These are phyloP conservation scores for Apantesis nais DNA, from an alignment of 2,888 invertebrate genomes.

Conservation along the genomic window DNA sequence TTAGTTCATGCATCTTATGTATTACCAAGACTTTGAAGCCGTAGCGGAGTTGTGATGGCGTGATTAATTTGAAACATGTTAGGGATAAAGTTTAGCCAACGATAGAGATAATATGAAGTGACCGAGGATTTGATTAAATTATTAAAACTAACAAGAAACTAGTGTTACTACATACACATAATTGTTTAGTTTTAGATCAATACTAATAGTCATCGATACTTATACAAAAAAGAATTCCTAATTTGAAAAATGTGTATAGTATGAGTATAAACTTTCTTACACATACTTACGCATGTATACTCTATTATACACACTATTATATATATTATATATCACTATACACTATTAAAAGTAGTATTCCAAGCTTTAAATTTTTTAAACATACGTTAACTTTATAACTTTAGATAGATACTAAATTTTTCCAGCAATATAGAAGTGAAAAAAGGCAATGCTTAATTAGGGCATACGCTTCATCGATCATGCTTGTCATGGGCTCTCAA, in stretches of 20 bases:
- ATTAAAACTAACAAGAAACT: not conserved
- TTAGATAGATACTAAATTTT: not conserved
- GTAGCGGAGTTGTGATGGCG: not conserved
- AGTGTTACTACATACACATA: not conserved
- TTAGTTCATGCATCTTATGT: conserved; percentile 14
- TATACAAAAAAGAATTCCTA: too few relatives aligned
- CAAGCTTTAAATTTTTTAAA: too few relatives aligned
- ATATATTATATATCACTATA: too few relatives aligned
- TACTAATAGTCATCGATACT: too few relatives aligned
- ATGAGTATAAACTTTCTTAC: too few relatives aligned
- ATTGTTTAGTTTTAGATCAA: too few relatives aligned
- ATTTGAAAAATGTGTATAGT: too few relatives aligned
- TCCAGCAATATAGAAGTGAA: not conserved
- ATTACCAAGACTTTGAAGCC: conserved; percentile 12
- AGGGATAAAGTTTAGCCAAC: not conserved
- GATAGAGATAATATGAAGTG: not conserved
- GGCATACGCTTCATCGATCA: conserved; percentile 18
- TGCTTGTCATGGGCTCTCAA: conserved; percentile 16
- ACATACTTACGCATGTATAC: too few relatives aligned
- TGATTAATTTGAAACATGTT: conserved; percentile 6
- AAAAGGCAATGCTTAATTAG: conserved; percentile 9
- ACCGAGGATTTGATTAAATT: not conserved
- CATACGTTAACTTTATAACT: not conserved
- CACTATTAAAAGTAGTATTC: too few relatives aligned
- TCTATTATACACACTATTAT: too few relatives aligned